Base-by-base conservation (phyloP, 2,113 vertebrate genomes). In the Tupaia chinensis region DNA sequence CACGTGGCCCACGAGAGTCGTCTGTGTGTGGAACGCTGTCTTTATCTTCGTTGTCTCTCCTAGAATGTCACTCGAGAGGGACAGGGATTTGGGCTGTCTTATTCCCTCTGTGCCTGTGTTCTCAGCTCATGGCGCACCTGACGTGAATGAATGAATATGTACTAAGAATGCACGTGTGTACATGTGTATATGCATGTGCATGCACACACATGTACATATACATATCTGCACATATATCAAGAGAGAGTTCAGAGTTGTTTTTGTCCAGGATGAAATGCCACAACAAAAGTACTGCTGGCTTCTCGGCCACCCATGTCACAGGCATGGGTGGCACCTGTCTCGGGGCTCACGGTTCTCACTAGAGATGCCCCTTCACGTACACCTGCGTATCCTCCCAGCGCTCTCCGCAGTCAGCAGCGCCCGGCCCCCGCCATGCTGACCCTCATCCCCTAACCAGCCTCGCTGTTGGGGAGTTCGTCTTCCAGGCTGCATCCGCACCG, bases 161-260 rank as follows among this genome's bases (percentile, higher is more conserved):
- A 22, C 29, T 6, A 20, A 44, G 34, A 29, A 1, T 17, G 53
- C 16, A 6, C 8, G 23, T 9, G 5, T 9, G 11, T 9, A 22
- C 23, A 44, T 17, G 44, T 15, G 15, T 15, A 15, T 60, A 15
- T 60, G 58, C 58, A 60, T 15, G 58, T 60, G 58, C 15, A 44
- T 44, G 3, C 15, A 1, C 6, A 22, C 32, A 60, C 22, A 7
- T 44, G 0, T 44, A 8, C 5, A 3, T 5, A 9, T 4, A 7
- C 8, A 60, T 20, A 7, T 44, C 0, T 44, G 6, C 5, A 3
- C 3, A 9, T 4, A 7, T 3, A 4, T 1, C 56, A 34, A 69
- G 22, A 58, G 1, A 13, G 74, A 81, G 61, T 17, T 84, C 56
- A 0, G 22, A 9, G 32, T 20, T 9, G 34, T 63, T 73, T 73